phyloP scores from a whole-genome alignment of 2,888 invertebrate genomes.

The Gymnocheta viridis region DNA sequence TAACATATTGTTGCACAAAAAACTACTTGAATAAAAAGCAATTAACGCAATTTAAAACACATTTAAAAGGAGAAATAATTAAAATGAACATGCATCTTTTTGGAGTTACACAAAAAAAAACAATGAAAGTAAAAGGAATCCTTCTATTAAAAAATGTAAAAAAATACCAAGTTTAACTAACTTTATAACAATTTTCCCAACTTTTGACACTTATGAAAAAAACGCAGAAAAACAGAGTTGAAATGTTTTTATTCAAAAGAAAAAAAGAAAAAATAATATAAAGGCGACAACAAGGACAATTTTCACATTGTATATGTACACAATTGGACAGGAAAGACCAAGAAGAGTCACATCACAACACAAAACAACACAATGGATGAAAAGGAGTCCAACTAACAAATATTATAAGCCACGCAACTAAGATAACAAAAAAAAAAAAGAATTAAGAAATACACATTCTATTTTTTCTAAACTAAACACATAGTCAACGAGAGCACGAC shows the following conservation, averaged over 20 bases:
- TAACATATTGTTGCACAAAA: slow-evolving; percentile 15
- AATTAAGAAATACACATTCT: slow-evolving; percentile 8
- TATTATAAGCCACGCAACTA: slow-evolving; percentile 54
- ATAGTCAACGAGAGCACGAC: slow-evolving; percentile 72
- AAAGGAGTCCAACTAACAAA: slow-evolving; percentile 17
- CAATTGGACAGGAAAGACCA: slow-evolving; percentile 68
- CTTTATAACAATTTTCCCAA: neutral
- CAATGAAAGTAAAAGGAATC: neutral
- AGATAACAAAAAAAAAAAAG: slow-evolving; percentile 5
- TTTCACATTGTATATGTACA: slow-evolving; percentile 72
- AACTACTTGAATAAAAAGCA: slow-evolving; percentile 60
- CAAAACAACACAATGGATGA: slow-evolving; percentile 8
- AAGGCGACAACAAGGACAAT: slow-evolving; percentile 72
- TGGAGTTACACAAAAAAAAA: neutral
- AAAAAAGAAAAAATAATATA: slow-evolving; percentile 23
- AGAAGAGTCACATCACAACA: slow-evolving; percentile 59
- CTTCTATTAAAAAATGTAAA: slow-evolving; percentile 3
- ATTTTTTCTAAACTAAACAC: slow-evolving; percentile 48
- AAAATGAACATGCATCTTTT: slow-evolving; percentile 54
- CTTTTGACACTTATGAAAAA: slow-evolving; percentile 51
- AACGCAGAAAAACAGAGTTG: neutral
- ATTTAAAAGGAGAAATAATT: slow-evolving; percentile 65
- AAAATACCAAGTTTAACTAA: neutral
- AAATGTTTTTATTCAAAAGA: slow-evolving; percentile 15
- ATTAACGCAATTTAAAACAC: slow-evolving; percentile 69